These are phyloP conservation scores for Balaeniceps rex DNA, from an alignment of 2,113 vertebrate species.

Conservation along the genomic window DNA sequence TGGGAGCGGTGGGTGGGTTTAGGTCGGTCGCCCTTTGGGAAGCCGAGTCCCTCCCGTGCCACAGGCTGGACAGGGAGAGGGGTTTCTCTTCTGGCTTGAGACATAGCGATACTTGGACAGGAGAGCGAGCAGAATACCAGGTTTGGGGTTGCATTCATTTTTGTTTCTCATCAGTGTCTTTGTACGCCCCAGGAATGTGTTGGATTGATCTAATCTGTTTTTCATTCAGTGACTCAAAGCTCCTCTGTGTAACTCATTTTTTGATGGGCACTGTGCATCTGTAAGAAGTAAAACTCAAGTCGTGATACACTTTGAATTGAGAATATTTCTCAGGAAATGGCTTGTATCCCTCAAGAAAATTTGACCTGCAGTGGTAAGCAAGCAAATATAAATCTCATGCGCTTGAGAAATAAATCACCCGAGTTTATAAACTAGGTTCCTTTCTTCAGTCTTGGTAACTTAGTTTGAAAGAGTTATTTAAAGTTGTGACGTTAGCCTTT, in stretches of 20 bases:
- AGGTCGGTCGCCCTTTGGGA: background rate
- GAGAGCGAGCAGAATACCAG: background rate
- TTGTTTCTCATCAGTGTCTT: background rate
- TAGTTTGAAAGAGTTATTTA: background rate
- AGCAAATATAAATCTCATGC: background rate
- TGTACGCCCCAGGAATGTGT: background rate
- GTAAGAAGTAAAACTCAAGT: background rate
- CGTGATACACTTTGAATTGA: background rate
- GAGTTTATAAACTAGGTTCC: background rate
- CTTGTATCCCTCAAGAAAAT: background rate
- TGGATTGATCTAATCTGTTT: background rate
- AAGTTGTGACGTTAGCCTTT: background rate
- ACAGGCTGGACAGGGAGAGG: background rate
- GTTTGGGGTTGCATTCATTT: background rate
- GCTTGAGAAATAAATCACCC: background rate
- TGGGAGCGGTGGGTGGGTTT: background rate
- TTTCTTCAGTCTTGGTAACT: background rate
- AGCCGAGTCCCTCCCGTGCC: fast-evolving
- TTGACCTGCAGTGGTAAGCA: background rate
- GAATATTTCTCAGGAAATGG: background rate
- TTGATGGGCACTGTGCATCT: background rate
- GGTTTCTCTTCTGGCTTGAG: background rate
- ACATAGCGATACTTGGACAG: fast-evolving
- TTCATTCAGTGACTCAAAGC: background rate
- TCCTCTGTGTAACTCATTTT: background rate